Evolutionary conservation across 1,140 invertebrate species (phyloP), one percentile per base, ranked within the genome.

Genomic region (Trachymyrmex cornetzi): DNA sequence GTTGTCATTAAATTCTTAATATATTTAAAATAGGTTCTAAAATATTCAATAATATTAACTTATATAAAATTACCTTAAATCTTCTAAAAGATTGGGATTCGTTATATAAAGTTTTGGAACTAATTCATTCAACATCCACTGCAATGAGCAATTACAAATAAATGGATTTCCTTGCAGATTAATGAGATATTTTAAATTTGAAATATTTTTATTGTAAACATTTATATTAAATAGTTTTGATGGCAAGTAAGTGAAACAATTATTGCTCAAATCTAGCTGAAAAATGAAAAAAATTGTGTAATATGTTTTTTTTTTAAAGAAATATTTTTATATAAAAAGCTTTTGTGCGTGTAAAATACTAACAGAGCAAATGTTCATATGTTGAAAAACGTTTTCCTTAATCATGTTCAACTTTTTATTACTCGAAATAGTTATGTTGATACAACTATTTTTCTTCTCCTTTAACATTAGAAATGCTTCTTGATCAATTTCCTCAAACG

Each of bases 91-190:
- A 22, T 38, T 59, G 7, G 74, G 75, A 1, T 93, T 89, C 7
- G 14, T 67, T 14, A 34, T 57, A 64, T 95, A 95, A 61, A 94
- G 82, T 53, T 89, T 91, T 24, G 91, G 90, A 1, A 95, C 24
- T 16, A 93, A 90, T 34, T 93, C 88, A 19, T 91, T 90, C 57
- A 95, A 77, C 85, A 95, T 92, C 94, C 94, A 95, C 66, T 95
- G 93, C 12, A 92, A 74, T 11, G 92, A 71, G 27, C 95, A 95
- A 75, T 95, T 89, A 27, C 94, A 95, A 79, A 91, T 74, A 34
- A 95, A 90, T n/a, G 94, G 94, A 90, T 95, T 95, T 34, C 88
- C 87, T 93, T 94, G 94, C 34, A 94, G 85, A 91, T 95, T 90
- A 48, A 95, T 86, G 50, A 85, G 91, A 27, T 89, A 64, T 0